Conservation (phyloP, 2,113 vertebrate species). For the Poeciliopsis retropinna region DNA sequence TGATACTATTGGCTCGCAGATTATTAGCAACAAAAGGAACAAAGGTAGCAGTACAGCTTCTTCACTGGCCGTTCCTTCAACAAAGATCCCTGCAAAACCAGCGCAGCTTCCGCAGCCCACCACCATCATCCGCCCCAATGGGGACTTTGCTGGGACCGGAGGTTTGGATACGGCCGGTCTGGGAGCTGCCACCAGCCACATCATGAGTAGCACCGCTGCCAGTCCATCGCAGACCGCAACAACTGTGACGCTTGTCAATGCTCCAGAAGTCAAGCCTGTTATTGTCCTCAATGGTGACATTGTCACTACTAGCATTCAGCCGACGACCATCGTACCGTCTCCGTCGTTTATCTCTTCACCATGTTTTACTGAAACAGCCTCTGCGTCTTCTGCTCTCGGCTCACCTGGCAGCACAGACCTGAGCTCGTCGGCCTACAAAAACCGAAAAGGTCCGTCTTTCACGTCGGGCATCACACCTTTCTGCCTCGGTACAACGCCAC, state of each 20-base stretch:
- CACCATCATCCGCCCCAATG: slow-evolving; percentile 33
- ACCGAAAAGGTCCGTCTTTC: slow-evolving; percentile 43
- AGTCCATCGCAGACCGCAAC: slow-evolving; percentile 33
- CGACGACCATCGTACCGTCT: slow-evolving; percentile 48
- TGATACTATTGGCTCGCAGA: slow-evolving; percentile 72
- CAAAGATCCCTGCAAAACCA: slow-evolving; percentile 60
- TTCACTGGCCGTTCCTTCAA: slow-evolving; percentile 50
- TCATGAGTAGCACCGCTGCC: slow-evolving; percentile 23
- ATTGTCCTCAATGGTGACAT: slow-evolving; percentile 67
- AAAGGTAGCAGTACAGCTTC: slow-evolving; percentile 37
- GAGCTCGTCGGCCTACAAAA: slow-evolving; percentile 24
- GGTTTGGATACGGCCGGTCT: slow-evolving; percentile 28
- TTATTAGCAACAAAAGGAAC: slow-evolving; percentile 56
- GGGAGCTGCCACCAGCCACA: slow-evolving; percentile 18
- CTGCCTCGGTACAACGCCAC: slow-evolving; percentile 45
- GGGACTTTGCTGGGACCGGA: slow-evolving; percentile 37
- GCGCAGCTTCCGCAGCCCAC: slow-evolving; percentile 40
- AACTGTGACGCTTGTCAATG: slow-evolving; percentile 28
- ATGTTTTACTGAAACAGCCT: slow-evolving; percentile 56
- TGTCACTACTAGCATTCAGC: slow-evolving; percentile 52
- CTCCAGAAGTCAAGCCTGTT: slow-evolving; percentile 63
- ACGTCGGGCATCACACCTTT: slow-evolving; percentile 53
- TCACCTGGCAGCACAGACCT: slow-evolving; percentile 29
- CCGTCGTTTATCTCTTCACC: slow-evolving; percentile 54
- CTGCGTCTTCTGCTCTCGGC: slow-evolving; percentile 44